Evolutionary conservation across 2,888 invertebrate species (phyloP).

Genomic region (Cynaeus angustus): DNA sequence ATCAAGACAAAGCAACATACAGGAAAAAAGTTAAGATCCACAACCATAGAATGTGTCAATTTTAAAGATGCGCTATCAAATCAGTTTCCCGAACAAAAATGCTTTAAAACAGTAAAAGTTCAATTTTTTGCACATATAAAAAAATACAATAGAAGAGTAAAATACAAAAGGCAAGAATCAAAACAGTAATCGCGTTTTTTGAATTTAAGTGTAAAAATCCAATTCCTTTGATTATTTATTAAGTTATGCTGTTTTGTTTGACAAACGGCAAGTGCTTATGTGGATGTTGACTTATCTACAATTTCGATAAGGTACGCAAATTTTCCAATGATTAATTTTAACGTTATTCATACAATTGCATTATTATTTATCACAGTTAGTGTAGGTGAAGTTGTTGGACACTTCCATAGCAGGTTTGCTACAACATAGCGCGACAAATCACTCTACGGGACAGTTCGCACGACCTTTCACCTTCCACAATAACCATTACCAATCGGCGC

Average conservation of each 20-base stretch:
- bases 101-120: no score
- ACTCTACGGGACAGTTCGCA: slow-evolving; percentile 70
- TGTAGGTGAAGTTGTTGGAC: slow-evolving; percentile 65
- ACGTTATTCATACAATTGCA: slow-evolving; percentile 59
- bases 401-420: slow-evolving; percentile 58
- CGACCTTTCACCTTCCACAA: slow-evolving; percentile 69
- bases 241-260: neutral
- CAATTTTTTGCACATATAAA: no score
- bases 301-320: slow-evolving; percentile 40
- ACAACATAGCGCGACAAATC: slow-evolving; percentile 69
- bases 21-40: no score
- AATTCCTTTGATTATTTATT: neutral
- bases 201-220: no score
- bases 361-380: slow-evolving; percentile 67
- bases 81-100: no score
- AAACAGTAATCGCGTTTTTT: no score
- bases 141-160: no score
- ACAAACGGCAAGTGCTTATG: slow-evolving; percentile 47
- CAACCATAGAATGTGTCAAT: no score
- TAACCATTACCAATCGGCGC: slow-evolving; percentile 69
- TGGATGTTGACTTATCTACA: slow-evolving; percentile 10
- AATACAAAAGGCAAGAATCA: no score
- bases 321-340: slow-evolving; percentile 42
- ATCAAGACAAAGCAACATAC: no score
- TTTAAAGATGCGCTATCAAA: no score